Percentiles rank a stretch among this genome's conserved stretches.
These are phyloP conservation scores for Parapristionchus giblindavisi DNA, from an alignment of 2,888 invertebrate genomes.

Conservation along the genomic window DNA sequence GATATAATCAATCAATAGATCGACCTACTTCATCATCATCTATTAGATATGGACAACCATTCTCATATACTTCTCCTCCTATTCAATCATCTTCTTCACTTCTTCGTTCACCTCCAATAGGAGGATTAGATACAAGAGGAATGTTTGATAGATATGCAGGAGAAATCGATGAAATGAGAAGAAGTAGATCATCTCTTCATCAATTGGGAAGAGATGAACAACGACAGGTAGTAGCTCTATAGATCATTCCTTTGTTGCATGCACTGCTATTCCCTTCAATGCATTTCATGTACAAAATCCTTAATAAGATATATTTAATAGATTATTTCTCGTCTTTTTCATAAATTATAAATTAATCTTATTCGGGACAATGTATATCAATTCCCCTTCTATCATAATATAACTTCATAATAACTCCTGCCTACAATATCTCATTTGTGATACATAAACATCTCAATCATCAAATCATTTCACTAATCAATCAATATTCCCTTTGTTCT, in stretches of 20 bases:
- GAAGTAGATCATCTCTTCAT: slow-evolving; percentile 65
- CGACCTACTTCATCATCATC: slow-evolving; percentile 10
- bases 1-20: slow-evolving; percentile 30
- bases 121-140: slow-evolving; percentile 60
- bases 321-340: too few species aligned
- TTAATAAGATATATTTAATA: too few species aligned
- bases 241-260: slow-evolving; percentile 36
- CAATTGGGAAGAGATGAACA: slow-evolving; percentile 50
- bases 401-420: too few species aligned
- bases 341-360: too few species aligned
- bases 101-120: slow-evolving; percentile 38
- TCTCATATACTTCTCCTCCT: slow-evolving; percentile 36
- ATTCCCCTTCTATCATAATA: too few species aligned
- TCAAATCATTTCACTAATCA: too few species aligned
- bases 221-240: slow-evolving; percentile 61
- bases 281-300: too few species aligned
- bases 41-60: slow-evolving; percentile 22
- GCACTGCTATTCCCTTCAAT: neutral
- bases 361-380: too few species aligned
- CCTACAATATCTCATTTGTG: too few species aligned
- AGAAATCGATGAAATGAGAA: slow-evolving; percentile 68
- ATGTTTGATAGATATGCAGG: slow-evolving; percentile 69
- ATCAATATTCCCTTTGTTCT: too few species aligned
- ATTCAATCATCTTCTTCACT: neutral
- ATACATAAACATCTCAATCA: too few species aligned